A percentile compares a stretch with the other conserved stretches of the same genome.
Conservation (phyloP, 1,140 invertebrate genomes). For the Pogonognathellus flavescens region DNA sequence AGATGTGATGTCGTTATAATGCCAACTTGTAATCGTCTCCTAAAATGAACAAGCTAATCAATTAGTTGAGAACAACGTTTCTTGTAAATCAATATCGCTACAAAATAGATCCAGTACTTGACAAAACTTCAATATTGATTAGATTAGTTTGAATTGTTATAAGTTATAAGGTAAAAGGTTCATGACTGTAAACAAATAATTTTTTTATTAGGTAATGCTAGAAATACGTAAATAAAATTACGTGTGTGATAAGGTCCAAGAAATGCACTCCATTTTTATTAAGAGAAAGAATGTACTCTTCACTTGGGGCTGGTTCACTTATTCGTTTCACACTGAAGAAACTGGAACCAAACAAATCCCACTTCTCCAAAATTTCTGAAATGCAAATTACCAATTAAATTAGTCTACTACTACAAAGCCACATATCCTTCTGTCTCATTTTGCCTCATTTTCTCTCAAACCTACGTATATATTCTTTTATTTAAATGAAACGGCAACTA, state of each 20-base stretch:
- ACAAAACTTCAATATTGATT: too few relatives aligned
- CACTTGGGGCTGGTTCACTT: conserved; percentile 81
- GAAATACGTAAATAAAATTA: conserved; percentile 67
- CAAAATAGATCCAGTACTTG: too few relatives aligned
- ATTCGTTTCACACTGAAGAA: conserved; percentile 96
- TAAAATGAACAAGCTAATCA: conserved; percentile 83
- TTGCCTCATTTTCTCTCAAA: not conserved
- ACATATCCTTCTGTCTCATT: too few relatives aligned
- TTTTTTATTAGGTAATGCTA: too few relatives aligned
- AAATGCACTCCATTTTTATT: conserved; percentile 95
- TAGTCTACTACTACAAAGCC: too few relatives aligned
- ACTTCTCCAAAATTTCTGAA: conserved; percentile 87
- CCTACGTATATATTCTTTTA: too few relatives aligned
- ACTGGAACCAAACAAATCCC: conserved; percentile 96
- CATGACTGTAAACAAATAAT: too few relatives aligned
- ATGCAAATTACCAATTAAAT: conserved; percentile 15
- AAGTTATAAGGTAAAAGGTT: too few relatives aligned
- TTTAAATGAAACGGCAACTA: too few relatives aligned
- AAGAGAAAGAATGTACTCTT: conserved; percentile 88
- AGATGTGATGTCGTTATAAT: conserved; percentile 95
- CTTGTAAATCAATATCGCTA: conserved; percentile 72
- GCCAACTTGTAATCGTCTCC: conserved; percentile 79
- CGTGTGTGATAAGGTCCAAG: conserved; percentile 90
- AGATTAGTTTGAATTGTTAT: not conserved
- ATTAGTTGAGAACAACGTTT: too few relatives aligned